A percentile compares a stretch with the other conserved stretches of the same genome.
These are phyloP conservation scores for Periplaneta americana DNA, from an alignment of 1,140 invertebrate genomes.

Conservation along the genomic window DNA sequence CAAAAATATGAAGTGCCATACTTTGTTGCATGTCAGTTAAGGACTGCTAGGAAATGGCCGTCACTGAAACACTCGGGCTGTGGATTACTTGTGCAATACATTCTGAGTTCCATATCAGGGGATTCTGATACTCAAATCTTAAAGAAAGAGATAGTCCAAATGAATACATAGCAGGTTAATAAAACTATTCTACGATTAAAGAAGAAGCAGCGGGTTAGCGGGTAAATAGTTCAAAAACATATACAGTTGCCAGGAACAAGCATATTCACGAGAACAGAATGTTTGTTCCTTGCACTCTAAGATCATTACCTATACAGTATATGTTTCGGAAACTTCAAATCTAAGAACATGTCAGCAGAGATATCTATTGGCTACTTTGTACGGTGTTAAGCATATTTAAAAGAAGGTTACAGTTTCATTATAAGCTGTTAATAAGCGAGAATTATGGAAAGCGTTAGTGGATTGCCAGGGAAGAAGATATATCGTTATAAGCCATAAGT, in stretches of 20 bases:
- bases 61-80: too few species aligned
- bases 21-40: slow-evolving; percentile 3
- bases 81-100: too few species aligned
- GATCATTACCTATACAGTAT: background rate
- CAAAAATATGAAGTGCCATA: slow-evolving; percentile 15
- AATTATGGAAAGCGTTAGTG: too few species aligned
- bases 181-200: background rate
- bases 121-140: background rate
- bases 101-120: background rate
- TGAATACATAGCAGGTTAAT: background rate
- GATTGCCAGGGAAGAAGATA: too few species aligned
- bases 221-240: background rate
- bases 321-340: background rate
- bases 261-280: too few species aligned
- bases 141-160: background rate
- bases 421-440: too few species aligned
- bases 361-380: background rate
- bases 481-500: too few species aligned
- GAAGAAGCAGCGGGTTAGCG: background rate
- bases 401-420: background rate
- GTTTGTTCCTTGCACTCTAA: background rate
- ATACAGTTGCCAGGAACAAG: background rate
- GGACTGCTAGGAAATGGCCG: background rate
- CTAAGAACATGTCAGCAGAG: too few species aligned
- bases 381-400: background rate